Evolutionary conservation across 1,140 invertebrate genomes (phyloP), one percentile per base, ranked within the genome.

Genomic region (Pectinophora gossypiella): DNA sequence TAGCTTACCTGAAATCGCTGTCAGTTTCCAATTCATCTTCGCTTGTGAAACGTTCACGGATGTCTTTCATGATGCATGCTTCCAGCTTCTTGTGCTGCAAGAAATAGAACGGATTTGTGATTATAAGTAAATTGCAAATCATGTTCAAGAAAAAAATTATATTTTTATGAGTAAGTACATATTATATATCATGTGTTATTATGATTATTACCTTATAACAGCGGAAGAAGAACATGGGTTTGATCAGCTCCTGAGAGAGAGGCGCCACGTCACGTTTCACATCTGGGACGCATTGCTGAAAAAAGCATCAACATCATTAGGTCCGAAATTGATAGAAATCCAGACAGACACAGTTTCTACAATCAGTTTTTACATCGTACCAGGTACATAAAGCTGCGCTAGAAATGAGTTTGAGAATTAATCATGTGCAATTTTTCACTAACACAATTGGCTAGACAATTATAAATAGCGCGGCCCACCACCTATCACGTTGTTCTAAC

Each of bases 11-110:
- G 47, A 90, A 85, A 54, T 90, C 89, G 16, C 87, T 78, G 16
- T 89, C 88, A 1, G 82, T 78, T 5, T 90, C 90, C 22, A 90
- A 63, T 19, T 90, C 89, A 12, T 91, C 90, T 35, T 90, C 89
- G 10, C 77, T 70, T 0, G 89, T 87, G 61, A 91, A 92, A 40
- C 91, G 85, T 54, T 92, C 91, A 13, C 90, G 78, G 19, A 92
- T 90, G 59, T 92, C 91, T 64, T 92, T 92, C 91, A 92, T 92
- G 36, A 92, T 90, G 61, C 91, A 92, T 0, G 91, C 91, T 73
- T 92, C 91, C 12, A 92, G 59, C 70, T 92, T 92, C 74, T 92
- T 92, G 69, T 92, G 91, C 89, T 89, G 64, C 7, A 72, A 74
- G 20, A 42, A 46, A 12, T 47, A 13, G 5, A 27, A 27, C 5